Percentiles rank a stretch among this genome's conserved stretches.
These are phyloP conservation scores for Hemistola chrysoprasaria DNA, from an alignment of 2,888 invertebrate species.

Conservation along the genomic window DNA sequence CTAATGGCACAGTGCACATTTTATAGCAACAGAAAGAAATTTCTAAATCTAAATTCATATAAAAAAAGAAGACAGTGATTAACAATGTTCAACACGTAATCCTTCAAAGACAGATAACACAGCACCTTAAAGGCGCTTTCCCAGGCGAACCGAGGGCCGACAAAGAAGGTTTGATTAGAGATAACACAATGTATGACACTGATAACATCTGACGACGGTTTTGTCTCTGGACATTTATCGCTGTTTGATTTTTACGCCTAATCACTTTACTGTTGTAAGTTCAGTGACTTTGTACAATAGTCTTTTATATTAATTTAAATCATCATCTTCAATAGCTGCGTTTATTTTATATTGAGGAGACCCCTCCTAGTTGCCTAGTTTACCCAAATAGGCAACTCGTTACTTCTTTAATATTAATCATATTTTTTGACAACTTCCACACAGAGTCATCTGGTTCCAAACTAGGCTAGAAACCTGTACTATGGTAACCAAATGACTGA, in stretches of 20 bases:
- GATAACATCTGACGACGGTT: constrained; percentile 8
- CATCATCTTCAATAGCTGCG: neutral
- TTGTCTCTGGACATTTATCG: constrained; percentile 10
- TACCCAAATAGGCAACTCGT: too few relatives aligned
- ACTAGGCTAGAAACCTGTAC: too few relatives aligned
- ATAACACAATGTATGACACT: constrained; percentile 14
- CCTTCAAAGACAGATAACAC: constrained; percentile 13
- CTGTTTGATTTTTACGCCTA: constrained; percentile 14
- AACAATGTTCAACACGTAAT: constrained; percentile 16
- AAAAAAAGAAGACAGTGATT: too few relatives aligned
- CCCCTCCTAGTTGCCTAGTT: too few relatives aligned
- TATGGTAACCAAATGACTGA: too few relatives aligned
- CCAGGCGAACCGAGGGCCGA: constrained; percentile 7
- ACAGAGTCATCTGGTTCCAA: too few relatives aligned
- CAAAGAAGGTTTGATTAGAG: constrained; percentile 16
- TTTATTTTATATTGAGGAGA: too few relatives aligned
- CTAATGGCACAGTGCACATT: too few relatives aligned
- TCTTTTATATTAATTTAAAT: neutral
- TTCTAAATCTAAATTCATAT: too few relatives aligned
- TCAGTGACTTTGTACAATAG: constrained; percentile 1
- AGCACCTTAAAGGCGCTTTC: constrained; percentile 6
- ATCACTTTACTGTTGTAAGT: constrained; percentile 1
- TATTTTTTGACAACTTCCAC: too few relatives aligned
- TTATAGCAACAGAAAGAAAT: too few relatives aligned
- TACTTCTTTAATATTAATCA: too few relatives aligned